These are phyloP conservation scores for Pristionchus mayeri DNA, from an alignment of 2,888 invertebrate genomes.

Conservation along the genomic window DNA sequence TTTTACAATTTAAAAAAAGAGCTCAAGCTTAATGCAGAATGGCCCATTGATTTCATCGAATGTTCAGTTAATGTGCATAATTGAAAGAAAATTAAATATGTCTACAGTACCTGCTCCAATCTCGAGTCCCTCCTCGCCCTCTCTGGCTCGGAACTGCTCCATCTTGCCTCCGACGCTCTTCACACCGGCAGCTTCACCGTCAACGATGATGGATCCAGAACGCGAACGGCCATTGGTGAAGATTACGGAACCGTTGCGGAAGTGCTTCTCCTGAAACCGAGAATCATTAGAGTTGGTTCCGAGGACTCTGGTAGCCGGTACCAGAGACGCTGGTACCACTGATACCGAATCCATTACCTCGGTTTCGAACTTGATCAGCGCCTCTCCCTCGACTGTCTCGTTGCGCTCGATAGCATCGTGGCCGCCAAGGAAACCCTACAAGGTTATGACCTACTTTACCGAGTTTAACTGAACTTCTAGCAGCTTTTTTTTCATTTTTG, in stretches of 20 bases:
- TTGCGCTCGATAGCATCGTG: slow-evolving; percentile 10
- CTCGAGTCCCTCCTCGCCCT: slow-evolving; percentile 29
- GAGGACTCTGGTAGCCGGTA: not conserved
- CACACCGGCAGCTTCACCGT: not conserved
- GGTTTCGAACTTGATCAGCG: not conserved
- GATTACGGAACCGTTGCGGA: not conserved
- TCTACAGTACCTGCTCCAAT: slow-evolving; percentile 41
- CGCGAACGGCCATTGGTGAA: not conserved
- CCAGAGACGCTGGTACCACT: too few species aligned
- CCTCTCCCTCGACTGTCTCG: slow-evolving; percentile 11
- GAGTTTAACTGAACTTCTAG: too few species aligned
- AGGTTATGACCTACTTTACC: too few species aligned
- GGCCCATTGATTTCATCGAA: too few species aligned
- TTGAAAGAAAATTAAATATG: too few species aligned
- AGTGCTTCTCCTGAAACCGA: slow-evolving; percentile 11
- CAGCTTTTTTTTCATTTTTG: too few species aligned
- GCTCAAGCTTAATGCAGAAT: too few species aligned
- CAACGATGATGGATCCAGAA: not conserved
- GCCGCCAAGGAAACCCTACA: not conserved
- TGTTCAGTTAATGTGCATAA: too few species aligned
- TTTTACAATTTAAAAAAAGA: too few species aligned
- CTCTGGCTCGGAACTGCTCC: not conserved
- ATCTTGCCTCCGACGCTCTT: not conserved
- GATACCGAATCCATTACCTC: not conserved
- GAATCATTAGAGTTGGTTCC: not conserved